Evolutionary conservation across 1,140 invertebrate genomes (phyloP), one percentile per base, ranked within the genome.

Genomic region (Hestina assimilis): DNA sequence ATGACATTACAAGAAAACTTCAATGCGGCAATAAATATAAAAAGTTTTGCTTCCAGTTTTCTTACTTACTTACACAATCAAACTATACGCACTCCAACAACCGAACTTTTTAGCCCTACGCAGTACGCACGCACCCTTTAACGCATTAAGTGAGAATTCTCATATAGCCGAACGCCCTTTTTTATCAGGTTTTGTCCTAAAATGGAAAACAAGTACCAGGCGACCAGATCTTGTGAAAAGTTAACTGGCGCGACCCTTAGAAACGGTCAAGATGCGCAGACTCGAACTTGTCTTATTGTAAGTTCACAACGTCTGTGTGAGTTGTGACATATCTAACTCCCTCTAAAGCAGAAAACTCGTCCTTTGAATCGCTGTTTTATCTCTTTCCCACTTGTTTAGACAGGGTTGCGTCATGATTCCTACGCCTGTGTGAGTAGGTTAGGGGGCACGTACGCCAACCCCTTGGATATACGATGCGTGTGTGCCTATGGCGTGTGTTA

Each of bases 181-280:
- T 88, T 88, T 86, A 83, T 83, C 70, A 70, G 86, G 79, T 88
- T 88, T 88, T 88, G 85, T 88, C 85, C 85, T 88, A 88, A 88
- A 88, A 88, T 88, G 85, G 82, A 86, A 88, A 88, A 85, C 85
- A 82, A 75, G 50, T 86, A 88, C 83, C 69, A 86, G 83, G 85
- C 46, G 51, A 26, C 21, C 76, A 88, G 73, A 79, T 14, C 15
- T 53, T 40, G 28, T 28, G 33, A 81, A 69, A 54, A 78, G 82
- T 79, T 45, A 62, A 48, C 59, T 48, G 41, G 58, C 59, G 63
- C 79, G 67, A 86, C 84, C 84, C 84, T 81, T 80, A 79, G 58
- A 75, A 64, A 66, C 48, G 47, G 65, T 81, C 66, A 84, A 88
- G 83, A 83, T 79, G 80, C 84, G 83, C 81, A 85, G 72, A 78